Evolutionary conservation across 1,140 invertebrate species (phyloP).

Genomic region (Ephestia elutella): DNA sequence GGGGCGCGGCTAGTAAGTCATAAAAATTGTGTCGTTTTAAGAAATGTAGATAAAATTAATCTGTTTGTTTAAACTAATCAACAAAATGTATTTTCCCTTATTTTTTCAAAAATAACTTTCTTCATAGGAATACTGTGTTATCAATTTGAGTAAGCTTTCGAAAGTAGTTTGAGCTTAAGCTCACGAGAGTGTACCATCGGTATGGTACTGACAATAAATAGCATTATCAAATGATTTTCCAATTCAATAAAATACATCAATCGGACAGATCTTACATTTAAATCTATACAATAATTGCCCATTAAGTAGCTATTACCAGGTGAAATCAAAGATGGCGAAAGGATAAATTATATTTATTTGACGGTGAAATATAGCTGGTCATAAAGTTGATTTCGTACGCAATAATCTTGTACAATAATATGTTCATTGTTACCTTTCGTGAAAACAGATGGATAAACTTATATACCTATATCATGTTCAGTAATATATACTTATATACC

Average conservation of each 20-base stretch:
- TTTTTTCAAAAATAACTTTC: no score
- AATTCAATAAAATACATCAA: constrained; percentile 3
- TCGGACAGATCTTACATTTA: not conserved
- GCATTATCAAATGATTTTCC: not conserved
- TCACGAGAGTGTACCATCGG: not conserved
- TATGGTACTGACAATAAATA: not conserved
- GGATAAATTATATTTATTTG: not conserved
- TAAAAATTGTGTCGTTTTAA: no score
- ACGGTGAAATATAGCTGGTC: not conserved
- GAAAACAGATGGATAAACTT: not conserved
- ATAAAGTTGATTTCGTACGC: constrained; percentile 1
- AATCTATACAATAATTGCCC: not conserved
- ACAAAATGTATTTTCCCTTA: no score
- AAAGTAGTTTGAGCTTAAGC: no score
- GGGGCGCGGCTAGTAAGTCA: no score
- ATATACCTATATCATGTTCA: no score
- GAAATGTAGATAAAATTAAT: no score
- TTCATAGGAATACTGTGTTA: no score
- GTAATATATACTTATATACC: no score
- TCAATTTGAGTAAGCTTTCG: no score
- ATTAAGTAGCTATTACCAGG: constrained; percentile 2
- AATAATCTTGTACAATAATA: not conserved
- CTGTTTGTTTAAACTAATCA: no score
- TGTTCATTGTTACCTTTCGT: not conserved
- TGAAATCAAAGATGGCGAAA: not conserved